phyloP scores from a whole-genome alignment of 1,140 invertebrate genomes.

The Heterodera carotae region DNA sequence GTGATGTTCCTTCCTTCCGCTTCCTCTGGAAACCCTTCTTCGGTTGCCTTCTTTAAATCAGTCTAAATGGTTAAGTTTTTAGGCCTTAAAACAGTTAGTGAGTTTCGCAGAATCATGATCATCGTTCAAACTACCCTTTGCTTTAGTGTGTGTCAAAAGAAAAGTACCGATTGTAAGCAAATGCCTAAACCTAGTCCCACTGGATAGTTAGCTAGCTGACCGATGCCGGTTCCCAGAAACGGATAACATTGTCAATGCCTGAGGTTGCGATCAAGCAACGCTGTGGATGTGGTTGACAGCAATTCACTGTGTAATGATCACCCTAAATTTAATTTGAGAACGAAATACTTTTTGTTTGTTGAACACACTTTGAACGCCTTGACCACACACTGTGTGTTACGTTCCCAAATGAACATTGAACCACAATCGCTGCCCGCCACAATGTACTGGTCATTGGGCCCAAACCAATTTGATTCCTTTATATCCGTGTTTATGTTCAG shows the following conservation, averaged over 20 bases:
- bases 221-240: constrained; percentile 41
- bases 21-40: constrained; percentile 26
- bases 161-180: too few relatives aligned
- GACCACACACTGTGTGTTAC: constrained; percentile 27
- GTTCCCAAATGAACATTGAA: constrained; percentile 44
- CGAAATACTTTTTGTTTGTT: not conserved
- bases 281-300: constrained; percentile 37
- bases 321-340: constrained; percentile 25
- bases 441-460: constrained; percentile 39
- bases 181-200: not conserved
- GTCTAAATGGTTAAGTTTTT: too few relatives aligned
- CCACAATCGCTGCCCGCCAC: constrained; percentile 47
- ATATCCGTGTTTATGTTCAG: constrained; percentile 44
- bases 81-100: too few relatives aligned
- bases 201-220: not conserved
- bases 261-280: constrained; percentile 36
- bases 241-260: constrained; percentile 39
- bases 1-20: constrained; percentile 28
- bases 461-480: constrained; percentile 38
- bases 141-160: too few relatives aligned
- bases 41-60: constrained; percentile 17
- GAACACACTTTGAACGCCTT: constrained; percentile 27
- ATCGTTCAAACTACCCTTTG: too few relatives aligned
- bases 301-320: constrained; percentile 41
- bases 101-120: too few relatives aligned